A percentile compares a stretch with the other conserved stretches of the same genome.
These are phyloP conservation scores for Vulpes lagopus DNA, from an alignment of 2,113 vertebrate genomes.

Conservation along the genomic window DNA sequence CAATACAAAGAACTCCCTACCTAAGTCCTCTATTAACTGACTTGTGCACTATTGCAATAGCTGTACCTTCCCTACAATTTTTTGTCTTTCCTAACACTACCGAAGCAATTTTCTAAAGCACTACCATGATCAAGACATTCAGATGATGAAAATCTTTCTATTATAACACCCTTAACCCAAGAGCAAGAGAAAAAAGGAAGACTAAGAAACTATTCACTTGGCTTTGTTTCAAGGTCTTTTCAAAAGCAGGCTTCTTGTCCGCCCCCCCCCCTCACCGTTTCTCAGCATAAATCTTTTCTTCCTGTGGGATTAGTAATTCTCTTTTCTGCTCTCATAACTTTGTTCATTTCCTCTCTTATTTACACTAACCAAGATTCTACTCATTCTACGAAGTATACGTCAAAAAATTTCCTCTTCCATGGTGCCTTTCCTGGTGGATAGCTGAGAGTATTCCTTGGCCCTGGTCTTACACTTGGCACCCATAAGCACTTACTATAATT, in stretches of 20 bases:
- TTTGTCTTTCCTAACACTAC: neutral
- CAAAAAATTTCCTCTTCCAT: neutral
- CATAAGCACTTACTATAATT: neutral
- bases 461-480: neutral
- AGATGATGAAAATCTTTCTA: neutral
- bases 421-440: neutral
- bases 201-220: neutral
- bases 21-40: neutral
- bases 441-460: neutral
- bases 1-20: neutral
- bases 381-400: neutral
- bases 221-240: neutral
- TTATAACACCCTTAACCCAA: neutral
- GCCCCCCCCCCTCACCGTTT: neutral
- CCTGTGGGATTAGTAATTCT: neutral
- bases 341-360: neutral
- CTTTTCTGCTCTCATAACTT: neutral
- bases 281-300: neutral
- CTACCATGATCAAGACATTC: neutral
- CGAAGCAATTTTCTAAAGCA: constrained; percentile 33
- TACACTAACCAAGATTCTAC: neutral
- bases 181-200: neutral
- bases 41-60: accelerated
- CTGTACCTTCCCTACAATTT: neutral
- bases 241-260: neutral